Conservation (phyloP, 2,797 vertebrate genomes). For the Decapterus maruadsi region DNA sequence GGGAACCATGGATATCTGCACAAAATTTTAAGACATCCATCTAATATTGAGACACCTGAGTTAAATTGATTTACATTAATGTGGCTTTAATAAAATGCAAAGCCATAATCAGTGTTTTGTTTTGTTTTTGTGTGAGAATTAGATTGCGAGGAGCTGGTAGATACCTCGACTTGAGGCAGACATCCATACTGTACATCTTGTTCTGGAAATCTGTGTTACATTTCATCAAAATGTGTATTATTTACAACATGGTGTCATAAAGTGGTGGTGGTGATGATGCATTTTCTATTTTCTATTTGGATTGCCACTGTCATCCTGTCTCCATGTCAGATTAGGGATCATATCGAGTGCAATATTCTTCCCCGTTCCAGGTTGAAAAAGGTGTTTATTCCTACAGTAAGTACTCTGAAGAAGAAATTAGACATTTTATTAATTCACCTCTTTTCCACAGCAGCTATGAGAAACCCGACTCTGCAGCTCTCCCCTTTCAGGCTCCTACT, state of each 20-base stretch:
- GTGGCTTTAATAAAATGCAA: not conserved
- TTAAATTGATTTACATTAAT: not conserved
- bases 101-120: too few relatives aligned
- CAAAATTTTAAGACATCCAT: not conserved
- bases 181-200: too few relatives aligned
- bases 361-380: not conserved
- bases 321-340: not conserved
- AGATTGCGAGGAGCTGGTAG: too few relatives aligned
- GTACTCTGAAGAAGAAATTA: slow-evolving; percentile 3
- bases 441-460: not conserved
- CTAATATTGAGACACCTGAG: too few relatives aligned
- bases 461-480: not conserved
- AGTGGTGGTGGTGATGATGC: not conserved
- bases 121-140: too few relatives aligned
- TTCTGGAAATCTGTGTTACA: not conserved
- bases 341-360: not conserved
- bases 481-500: slow-evolving; percentile 9
- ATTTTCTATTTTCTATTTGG: not conserved
- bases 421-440: slow-evolving; percentile 22
- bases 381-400: not conserved
- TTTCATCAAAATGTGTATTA: not conserved
- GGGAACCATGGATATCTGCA: too few relatives aligned
- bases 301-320: not conserved
- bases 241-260: not conserved
- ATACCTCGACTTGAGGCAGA: too few relatives aligned